Percentiles rank a stretch among this genome's conserved stretches.
phyloP scores from a whole-genome alignment of 1,140 invertebrate genomes.

The Probaryconus sp. region DNA sequence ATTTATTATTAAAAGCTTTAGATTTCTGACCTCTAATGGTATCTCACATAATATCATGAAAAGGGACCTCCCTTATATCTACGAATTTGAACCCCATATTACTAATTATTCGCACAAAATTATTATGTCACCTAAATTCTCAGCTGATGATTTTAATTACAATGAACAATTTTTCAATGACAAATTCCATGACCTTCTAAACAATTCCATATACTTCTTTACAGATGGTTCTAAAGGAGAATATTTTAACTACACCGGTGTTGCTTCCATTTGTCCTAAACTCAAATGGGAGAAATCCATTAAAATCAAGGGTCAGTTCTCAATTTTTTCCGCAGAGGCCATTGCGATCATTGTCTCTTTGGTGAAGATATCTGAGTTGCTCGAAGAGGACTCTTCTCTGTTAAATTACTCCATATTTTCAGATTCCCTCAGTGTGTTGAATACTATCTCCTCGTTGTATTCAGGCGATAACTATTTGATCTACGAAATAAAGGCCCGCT shows the following conservation, averaged over 20 bases:
- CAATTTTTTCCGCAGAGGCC: conserved; percentile 24
- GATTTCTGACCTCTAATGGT: not conserved
- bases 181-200: not conserved
- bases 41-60: not conserved
- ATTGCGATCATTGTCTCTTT: conserved; percentile 1
- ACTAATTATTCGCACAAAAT: not conserved
- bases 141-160: not conserved
- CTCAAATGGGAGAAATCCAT: not conserved
- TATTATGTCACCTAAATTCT: not conserved
- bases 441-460: not conserved
- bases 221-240: conserved; percentile 22
- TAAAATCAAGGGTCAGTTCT: not conserved
- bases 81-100: not conserved
- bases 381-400: not conserved
- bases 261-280: not conserved
- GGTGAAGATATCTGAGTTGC: not conserved
- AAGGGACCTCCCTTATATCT: not conserved
- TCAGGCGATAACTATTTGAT: conserved; percentile 5
- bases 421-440: conserved; percentile 13
- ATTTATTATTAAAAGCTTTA: not conserved
- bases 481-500: conserved; percentile 1
- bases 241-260: conserved; percentile 6
- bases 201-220: conserved; percentile 8
- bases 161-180: not conserved
- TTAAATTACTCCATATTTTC: conserved; percentile 15